Evolutionary conservation across 2,797 vertebrate genomes (phyloP).

Genomic region (Podargus strigoides): DNA sequence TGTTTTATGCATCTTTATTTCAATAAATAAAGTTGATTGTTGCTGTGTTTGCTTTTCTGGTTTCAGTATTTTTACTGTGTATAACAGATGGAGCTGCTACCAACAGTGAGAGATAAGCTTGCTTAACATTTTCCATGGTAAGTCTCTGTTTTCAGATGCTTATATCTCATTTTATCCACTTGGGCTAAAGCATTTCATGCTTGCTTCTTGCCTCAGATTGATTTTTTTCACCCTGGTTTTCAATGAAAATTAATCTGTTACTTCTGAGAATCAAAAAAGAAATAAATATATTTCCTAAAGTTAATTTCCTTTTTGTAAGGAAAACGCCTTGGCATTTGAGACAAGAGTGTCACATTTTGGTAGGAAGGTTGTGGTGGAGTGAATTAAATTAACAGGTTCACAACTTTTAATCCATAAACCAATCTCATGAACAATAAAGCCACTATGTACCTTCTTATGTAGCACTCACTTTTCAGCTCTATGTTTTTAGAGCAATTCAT

Average conservation of each 20-base stretch:
- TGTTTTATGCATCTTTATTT: constrained; percentile 52
- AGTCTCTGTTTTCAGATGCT: constrained; percentile 19
- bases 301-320: background rate
- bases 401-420: background rate
- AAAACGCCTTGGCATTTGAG: background rate
- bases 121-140: constrained; percentile 31
- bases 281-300: background rate
- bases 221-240: constrained; percentile 1
- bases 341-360: background rate
- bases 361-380: background rate
- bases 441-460: background rate
- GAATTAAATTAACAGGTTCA: background rate
- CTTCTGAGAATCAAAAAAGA: background rate
- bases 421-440: background rate
- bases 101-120: constrained; percentile 46
- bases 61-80: constrained; percentile 43
- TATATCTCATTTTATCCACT: constrained; percentile 40
- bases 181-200: constrained; percentile 35
- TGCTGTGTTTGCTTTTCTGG: constrained; percentile 48
- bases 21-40: constrained; percentile 50
- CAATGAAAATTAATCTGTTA: background rate
- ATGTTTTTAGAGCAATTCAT: background rate
- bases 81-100: constrained; percentile 54
- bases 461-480: background rate
- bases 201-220: constrained; percentile 16